phyloP scores from a whole-genome alignment of 2,888 invertebrate species.

The Trichopria drosophilae region DNA sequence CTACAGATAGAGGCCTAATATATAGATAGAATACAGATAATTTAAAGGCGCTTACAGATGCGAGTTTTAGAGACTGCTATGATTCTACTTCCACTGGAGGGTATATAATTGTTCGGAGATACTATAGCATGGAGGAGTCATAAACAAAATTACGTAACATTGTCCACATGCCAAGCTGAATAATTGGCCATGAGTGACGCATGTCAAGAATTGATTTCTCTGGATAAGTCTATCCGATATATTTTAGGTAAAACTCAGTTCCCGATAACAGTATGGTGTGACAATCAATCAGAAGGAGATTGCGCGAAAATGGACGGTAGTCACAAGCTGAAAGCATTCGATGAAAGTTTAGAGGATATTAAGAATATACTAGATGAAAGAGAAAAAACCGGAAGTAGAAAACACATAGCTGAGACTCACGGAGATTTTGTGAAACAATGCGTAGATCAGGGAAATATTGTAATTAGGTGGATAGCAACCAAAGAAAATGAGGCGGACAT shows the following conservation, averaged over 20 bases:
- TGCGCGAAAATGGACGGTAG: constrained; percentile 31
- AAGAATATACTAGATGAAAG: constrained; percentile 13
- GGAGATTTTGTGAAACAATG: constrained; percentile 1
- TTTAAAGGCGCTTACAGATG: constrained; percentile 35
- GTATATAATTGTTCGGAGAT: constrained; percentile 29
- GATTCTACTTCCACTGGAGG: constrained; percentile 32
- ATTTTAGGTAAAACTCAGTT: constrained; percentile 24
- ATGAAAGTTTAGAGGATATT: constrained; percentile 22
- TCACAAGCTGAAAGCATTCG: constrained; percentile 31
- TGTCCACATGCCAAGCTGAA: constrained; percentile 33
- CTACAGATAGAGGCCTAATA: constrained; percentile 18
- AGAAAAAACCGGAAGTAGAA: constrained; percentile 18
- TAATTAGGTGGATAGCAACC: constrained; percentile 29
- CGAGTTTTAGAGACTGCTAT: constrained; percentile 35
- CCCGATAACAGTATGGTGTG: constrained; percentile 22
- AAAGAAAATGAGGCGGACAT: constrained; percentile 23
- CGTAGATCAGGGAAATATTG: constrained; percentile 26
- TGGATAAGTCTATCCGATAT: constrained; percentile 31
- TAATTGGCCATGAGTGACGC: constrained; percentile 16
- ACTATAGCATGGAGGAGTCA: constrained; percentile 33
- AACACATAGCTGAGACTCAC: constrained; percentile 27
- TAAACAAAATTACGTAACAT: constrained; percentile 30
- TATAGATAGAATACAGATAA: constrained; percentile 10
- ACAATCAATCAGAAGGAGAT: constrained; percentile 4
- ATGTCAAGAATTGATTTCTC: constrained; percentile 32